phyloP scores from a whole-genome alignment of 2,888 invertebrate genomes.

The Matsumyia berberina region DNA sequence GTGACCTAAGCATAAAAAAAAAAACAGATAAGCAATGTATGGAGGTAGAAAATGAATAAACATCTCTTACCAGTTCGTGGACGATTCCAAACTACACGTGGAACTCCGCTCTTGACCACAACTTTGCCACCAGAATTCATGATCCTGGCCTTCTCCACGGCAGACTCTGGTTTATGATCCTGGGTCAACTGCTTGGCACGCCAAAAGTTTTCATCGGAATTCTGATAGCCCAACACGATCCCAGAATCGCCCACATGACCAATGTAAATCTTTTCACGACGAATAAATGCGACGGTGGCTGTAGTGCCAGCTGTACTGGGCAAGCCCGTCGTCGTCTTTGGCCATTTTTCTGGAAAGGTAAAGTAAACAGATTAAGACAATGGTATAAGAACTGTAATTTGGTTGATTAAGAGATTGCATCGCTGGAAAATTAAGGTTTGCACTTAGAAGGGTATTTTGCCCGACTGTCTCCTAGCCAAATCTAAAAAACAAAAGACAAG shows the following conservation, averaged over 20 bases:
- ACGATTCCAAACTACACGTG: slow-evolving; percentile 98
- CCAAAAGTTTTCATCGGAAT: slow-evolving; percentile 90
- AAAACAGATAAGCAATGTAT: neutral
- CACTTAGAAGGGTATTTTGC: no score
- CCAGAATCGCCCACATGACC: slow-evolving; percentile 99
- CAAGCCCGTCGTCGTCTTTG: slow-evolving; percentile 96
- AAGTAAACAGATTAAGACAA: neutral
- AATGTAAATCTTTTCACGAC: slow-evolving; percentile 96
- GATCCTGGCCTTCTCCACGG: slow-evolving; percentile 93
- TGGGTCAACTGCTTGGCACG: slow-evolving; percentile 92
- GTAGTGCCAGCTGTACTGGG: slow-evolving; percentile 99
- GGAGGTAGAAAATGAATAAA: no score
- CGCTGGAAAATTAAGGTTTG: no score
- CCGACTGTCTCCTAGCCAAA: no score
- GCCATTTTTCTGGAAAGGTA: slow-evolving; percentile 92
- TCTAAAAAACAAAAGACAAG: no score
- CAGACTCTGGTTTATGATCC: slow-evolving; percentile 98
- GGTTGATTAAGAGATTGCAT: no score
- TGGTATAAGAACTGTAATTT: no score
- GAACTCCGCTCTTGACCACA: slow-evolving; percentile 92
- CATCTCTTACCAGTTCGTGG: slow-evolving; percentile 88
- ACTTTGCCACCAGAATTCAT: slow-evolving; percentile 93
- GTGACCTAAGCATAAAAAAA: slow-evolving; percentile 76
- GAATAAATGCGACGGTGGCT: slow-evolving; percentile 97
- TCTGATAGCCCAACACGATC: slow-evolving; percentile 94